Conservation (phyloP, 2,888 invertebrate species). For the Hoplodrina ambigua region DNA sequence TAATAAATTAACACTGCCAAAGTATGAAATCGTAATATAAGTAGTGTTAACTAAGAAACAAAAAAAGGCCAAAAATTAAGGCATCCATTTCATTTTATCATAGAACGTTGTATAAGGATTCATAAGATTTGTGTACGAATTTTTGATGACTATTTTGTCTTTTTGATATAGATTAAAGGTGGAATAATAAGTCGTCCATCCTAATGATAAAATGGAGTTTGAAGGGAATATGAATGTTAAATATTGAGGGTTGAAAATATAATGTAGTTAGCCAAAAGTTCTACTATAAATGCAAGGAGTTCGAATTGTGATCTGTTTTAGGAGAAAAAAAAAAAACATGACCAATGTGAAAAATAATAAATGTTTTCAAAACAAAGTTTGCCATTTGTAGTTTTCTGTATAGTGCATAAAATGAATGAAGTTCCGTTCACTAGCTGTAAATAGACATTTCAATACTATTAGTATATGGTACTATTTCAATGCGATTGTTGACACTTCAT, state of each 20-base stretch:
- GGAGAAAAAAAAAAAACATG: constrained; percentile 76
- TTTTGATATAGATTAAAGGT: constrained; percentile 74
- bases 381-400: constrained; percentile 73
- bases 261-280: constrained; percentile 76
- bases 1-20: constrained; percentile 88
- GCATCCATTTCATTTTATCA: constrained; percentile 72
- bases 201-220: constrained; percentile 65
- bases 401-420: constrained; percentile 72
- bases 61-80: constrained; percentile 74
- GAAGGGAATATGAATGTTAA: constrained; percentile 68
- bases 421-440: constrained; percentile 43
- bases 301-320: constrained; percentile 84
- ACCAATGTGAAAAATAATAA: constrained; percentile 89
- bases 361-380: constrained; percentile 84
- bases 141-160: constrained; percentile 87
- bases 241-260: constrained; percentile 64
- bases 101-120: constrained; percentile 74
- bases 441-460: constrained; percentile 2
- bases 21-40: constrained; percentile 77
- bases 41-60: constrained; percentile 73
- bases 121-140: constrained; percentile 84
- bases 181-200: constrained; percentile 79
- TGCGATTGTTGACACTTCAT: not conserved
- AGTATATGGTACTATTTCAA: constrained; percentile 22
- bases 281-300: constrained; percentile 70